phyloP scores from a whole-genome alignment of 1,140 invertebrate species.

The Listronotus bonariensis region DNA sequence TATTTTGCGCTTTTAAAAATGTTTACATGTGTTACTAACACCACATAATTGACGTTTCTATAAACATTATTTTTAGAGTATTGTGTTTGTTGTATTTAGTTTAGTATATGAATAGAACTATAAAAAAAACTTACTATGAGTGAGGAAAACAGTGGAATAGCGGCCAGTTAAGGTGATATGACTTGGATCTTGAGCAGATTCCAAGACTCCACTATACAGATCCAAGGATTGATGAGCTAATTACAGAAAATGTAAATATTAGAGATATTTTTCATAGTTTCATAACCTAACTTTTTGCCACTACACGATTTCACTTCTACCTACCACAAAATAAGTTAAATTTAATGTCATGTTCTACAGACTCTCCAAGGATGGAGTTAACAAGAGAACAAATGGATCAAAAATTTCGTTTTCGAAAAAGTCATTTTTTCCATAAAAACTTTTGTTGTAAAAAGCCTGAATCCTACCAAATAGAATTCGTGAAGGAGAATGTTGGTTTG shows the following conservation, averaged over 20 bases:
- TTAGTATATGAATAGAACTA: neutral
- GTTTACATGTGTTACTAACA: neutral
- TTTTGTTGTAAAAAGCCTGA: too few species aligned
- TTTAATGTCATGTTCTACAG: too few species aligned
- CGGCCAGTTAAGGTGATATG: constrained; percentile 54
- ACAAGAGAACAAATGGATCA: too few species aligned
- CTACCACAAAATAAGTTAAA: too few species aligned
- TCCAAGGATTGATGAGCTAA: constrained; percentile 53
- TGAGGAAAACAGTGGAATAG: constrained; percentile 45
- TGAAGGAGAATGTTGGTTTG: too few species aligned
- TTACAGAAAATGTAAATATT: constrained; percentile 52
- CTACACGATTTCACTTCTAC: constrained; percentile 16
- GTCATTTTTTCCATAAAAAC: too few species aligned
- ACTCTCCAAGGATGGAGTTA: too few species aligned
- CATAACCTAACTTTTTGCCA: constrained; percentile 29
- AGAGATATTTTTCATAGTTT: neutral
- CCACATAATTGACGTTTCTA: neutral
- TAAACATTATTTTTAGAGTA: too few species aligned
- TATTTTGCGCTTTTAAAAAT: neutral
- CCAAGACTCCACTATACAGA: constrained; percentile 52
- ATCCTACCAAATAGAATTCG: too few species aligned
- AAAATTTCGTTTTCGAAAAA: too few species aligned
- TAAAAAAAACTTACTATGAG: constrained; percentile 1
- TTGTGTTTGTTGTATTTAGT: too few species aligned
- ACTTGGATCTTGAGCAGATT: constrained; percentile 53